Evolutionary conservation across 2,113 vertebrate species (phyloP), one percentile per base, ranked within the genome.

Genomic region (Tetrao urogallus): DNA sequence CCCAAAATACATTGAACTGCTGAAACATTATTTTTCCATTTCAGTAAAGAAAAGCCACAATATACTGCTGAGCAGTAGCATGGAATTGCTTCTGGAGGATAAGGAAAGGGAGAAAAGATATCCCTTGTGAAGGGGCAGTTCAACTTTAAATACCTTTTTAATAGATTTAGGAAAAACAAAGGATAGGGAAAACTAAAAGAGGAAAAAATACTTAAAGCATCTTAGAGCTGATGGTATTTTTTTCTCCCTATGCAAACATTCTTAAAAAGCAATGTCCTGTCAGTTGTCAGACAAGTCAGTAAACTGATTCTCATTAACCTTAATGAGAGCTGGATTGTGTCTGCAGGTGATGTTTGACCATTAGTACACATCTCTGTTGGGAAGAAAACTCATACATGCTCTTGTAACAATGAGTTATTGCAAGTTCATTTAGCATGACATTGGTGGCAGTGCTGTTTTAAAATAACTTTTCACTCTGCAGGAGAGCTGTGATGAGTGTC

Each of bases 271-370:
- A 16, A 1, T 30, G 43, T 30, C 42, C 25, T 73, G 32, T 47
- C 61, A 78, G 4, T 47, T 57, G 30, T 32, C 78, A 95, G 63
- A 18, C 16, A 42, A 74, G 38, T 10, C 63, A 5, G 11, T 38
- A 73, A 70, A 8, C 19, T 82, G 78, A 65, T 71, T 86, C 42
- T 30, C 52, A 86, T 80, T 89, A 86, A 57, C 38, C 74, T 64
- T 88, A 95, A 88, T 61, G 86, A 94, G 89, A 93, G 56, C 10
- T 86, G 61, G 30, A 19, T 20, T 83, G 60, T 78, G 65, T 60
- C 71, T 94, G 57, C 76, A 86, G 85, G n/a, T 74, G 18, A 27
- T 8, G 1, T 88, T 75, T 86, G 32, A 57, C 60, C 72, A 88
- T 60, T n/a, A 67, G 32, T 25, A 64, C 42, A 47, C 22, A 77